Evolutionary conservation across 2,113 vertebrate genomes (phyloP), one percentile per base, ranked within the genome.

Genomic region (Carettochelys insculpta): DNA sequence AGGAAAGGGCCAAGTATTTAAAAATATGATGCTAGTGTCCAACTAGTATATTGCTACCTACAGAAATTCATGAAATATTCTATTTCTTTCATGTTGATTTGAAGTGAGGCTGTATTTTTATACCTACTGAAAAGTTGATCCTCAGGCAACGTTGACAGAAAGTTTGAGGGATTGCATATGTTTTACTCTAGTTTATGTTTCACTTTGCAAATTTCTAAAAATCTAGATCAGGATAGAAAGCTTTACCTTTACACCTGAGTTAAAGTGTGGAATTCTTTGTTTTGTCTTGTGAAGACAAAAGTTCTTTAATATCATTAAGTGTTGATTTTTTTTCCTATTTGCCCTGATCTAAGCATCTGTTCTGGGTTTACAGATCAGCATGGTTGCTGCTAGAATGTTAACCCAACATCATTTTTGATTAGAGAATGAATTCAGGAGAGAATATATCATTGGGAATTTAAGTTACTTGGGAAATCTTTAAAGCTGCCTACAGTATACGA

Each of bases 101-200:
- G 89, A 54, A 76, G 68, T 48, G 43, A 84, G 78, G n/a, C 34
- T 94, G 79, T 89, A 17, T 90, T 91, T 95, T 93, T 78, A 92
- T 85, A 75, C 31, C 61, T n/a, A 11, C 45, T 87, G 51, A 88
- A 78, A 90, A 85, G 4, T 54, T 24, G 65, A 17, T 79, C 31
- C 85, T 80, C 81, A 86, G 47, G 31, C 8, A 65, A 82, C 48
- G 65, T n/a, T 78, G 76, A 47, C 38, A 48, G 45, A 58, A 85
- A 75, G 22, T 38, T 94, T 80, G 65, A 19, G 8, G 43, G 88
- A 52, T 83, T 88, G 24, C 13, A 2, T 61, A 53, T 25, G 50
- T 34, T 0, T 91, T 38, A 79, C 77, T 82, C 78, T 11, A 79
- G 77, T 51, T 80, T 27, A 54, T 85, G 27, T 45, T 83, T 93